Conservation (phyloP, 2,888 invertebrate genomes). For the Nemurella pictetii region DNA sequence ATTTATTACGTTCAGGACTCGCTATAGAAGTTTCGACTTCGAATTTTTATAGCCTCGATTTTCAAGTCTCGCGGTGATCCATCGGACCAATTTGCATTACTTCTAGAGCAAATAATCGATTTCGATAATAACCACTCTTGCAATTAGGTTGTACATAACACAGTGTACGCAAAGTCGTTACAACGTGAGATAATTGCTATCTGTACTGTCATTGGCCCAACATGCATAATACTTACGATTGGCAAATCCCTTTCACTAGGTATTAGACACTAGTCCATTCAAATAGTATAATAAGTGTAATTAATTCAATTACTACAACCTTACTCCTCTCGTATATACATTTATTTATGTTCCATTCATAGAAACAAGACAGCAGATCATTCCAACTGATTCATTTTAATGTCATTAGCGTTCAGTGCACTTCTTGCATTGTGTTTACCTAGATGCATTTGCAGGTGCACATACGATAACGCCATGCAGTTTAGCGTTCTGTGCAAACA, state of each 20-base stretch:
- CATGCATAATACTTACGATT: no score
- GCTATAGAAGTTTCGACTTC: background rate
- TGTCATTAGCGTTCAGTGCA: background rate
- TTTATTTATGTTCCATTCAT: background rate
- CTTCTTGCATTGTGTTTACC: background rate
- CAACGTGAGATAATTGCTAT: background rate
- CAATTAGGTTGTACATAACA: background rate
- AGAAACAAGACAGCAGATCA: background rate
- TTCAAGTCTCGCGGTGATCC: background rate
- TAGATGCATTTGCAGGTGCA: background rate
- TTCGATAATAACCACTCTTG: background rate
- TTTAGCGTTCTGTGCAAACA: background rate
- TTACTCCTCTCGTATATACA: background rate
- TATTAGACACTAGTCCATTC: background rate
- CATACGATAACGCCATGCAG: background rate
- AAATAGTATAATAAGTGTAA: background rate
- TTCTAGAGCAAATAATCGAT: background rate
- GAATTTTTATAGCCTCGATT: background rate
- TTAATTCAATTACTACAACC: background rate
- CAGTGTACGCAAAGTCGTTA: background rate
- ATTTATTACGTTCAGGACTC: background rate
- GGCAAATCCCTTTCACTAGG: background rate
- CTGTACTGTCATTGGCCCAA: background rate
- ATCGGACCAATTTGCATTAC: background rate
- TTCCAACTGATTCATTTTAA: background rate